Base-by-base conservation (phyloP, 1,140 invertebrate genomes). In the Philaenus spumarius region DNA sequence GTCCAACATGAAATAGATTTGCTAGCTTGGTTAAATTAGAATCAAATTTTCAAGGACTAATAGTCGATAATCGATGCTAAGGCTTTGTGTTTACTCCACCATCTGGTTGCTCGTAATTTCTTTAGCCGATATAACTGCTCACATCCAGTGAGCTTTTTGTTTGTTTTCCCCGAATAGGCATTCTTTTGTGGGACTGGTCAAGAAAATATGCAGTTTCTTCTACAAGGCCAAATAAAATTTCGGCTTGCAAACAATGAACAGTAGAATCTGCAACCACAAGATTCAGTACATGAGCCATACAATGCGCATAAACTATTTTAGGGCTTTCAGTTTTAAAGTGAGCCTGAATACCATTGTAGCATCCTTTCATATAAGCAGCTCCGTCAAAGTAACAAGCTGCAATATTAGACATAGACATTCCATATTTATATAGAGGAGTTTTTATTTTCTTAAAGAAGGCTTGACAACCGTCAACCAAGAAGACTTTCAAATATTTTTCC, bases 211-310 rank as follows among this genome's bases (percentile, higher is more conserved):
- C 58, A 20, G 50, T 46, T 53, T 63, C 58, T 46, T 63, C 58
- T 24, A 63, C 61, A 6, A 60, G 39, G 30, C 61, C 58, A 63
- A 63, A 63, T 37, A 63, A 52, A 23, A 57, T 60, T 51, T 60
- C 58, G 17, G 58, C 58, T 51, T 60, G 52, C 20, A 60, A 17
- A 35, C 34, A 52, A 11, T 56, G 48, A 14, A 54, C 50, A 23
- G 58, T 63, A 51, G 58, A 60, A 43, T 63, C 55, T 52, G 58
- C 58, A n/a, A 63, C 56, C 15, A 63, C 61, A 34, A 59, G 47
- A 48, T 60, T 63, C 56, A 63, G 30, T 5, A 60, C 58, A 30
- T 63, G 58, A 9, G 58, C 61, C 58, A 60, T 56, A 56, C 46
- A 63, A 50, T 63, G 61, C 14, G 47, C 57, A 52, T 60, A 63